Conservation (phyloP, 2,797 vertebrate genomes). For the Alcedo quadribrachys region DNA sequence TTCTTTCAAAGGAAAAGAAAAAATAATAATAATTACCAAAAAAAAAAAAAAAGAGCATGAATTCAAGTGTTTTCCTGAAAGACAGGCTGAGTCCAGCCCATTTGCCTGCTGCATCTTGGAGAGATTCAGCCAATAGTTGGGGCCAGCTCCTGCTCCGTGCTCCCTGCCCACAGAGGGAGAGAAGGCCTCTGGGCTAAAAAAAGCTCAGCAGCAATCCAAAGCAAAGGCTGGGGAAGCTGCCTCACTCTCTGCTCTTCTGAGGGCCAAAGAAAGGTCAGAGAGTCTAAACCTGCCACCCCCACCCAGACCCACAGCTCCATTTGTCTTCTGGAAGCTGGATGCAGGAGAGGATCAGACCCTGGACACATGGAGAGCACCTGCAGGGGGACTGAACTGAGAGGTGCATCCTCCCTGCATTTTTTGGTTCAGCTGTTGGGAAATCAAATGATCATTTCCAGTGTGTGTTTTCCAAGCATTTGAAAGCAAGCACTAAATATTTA, state of each 20-base stretch:
- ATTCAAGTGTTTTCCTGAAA: neutral
- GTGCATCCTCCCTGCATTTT: neutral
- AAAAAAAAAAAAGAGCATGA: neutral
- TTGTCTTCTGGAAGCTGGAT: neutral
- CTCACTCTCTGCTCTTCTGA: neutral
- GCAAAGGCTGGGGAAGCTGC: neutral
- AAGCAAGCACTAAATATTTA: neutral
- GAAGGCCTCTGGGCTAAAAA: slow-evolving; percentile 31
- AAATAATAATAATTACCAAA: neutral
- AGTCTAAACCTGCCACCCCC: neutral
- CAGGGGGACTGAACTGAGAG: neutral
- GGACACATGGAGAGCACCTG: neutral
- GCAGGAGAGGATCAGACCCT: accelerated
- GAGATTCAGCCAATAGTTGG: neutral
- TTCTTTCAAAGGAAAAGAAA: neutral
- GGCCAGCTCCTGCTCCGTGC: neutral
- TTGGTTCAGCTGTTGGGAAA: neutral
- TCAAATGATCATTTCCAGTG: neutral
- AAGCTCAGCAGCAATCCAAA: slow-evolving; percentile 13
- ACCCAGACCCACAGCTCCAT: neutral
- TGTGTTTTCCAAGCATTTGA: neutral
- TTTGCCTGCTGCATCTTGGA: neutral
- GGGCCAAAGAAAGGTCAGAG: neutral
- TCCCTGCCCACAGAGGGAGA: neutral
- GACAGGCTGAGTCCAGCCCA: neutral